These are phyloP conservation scores for Percopsis omiscomaycus DNA, from an alignment of 2,797 vertebrate genomes.

Conservation along the genomic window DNA sequence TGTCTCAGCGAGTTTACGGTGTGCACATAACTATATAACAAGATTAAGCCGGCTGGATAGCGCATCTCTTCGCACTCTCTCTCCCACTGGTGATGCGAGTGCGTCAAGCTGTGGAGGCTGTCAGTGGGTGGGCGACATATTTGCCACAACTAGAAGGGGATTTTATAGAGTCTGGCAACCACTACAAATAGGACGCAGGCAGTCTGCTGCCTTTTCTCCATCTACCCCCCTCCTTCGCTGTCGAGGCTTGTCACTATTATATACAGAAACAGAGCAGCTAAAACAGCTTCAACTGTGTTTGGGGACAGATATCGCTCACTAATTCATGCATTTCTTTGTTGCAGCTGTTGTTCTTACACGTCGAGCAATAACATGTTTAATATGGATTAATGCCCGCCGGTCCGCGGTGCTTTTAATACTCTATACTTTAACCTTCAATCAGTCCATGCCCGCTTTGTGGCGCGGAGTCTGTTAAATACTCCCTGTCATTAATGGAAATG, in stretches of 20 bases:
- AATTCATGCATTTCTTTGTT: conserved; percentile 26
- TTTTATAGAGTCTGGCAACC: conserved; percentile 74
- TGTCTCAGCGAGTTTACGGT: conserved; percentile 56
- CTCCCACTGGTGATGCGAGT: conserved; percentile 65
- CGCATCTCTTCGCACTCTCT: conserved; percentile 65
- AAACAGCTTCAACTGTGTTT: conserved; percentile 50
- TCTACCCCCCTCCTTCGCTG: conserved; percentile 50
- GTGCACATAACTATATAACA: conserved; percentile 63
- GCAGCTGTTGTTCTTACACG: conserved; percentile 28
- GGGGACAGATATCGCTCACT: conserved; percentile 44
- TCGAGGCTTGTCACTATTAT: conserved; percentile 66
- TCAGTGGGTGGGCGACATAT: conserved; percentile 68
- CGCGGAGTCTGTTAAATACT: conserved; percentile 25
- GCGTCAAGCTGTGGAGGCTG: conserved; percentile 65
- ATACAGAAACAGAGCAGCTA: conserved; percentile 56
- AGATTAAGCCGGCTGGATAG: conserved; percentile 68
- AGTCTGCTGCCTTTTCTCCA: conserved; percentile 51
- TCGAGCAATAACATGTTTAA: conserved; percentile 29
- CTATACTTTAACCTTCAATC: conserved; percentile 3
- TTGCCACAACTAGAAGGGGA: conserved; percentile 66
- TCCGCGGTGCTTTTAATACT: conserved; percentile 15
- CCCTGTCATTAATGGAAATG: conserved; percentile 22
- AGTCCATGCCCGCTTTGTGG: neutral
- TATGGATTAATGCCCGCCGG: conserved; percentile 17
- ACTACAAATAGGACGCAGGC: conserved; percentile 67